These are phyloP conservation scores for Phyto melanocephala DNA, from an alignment of 2,888 invertebrate species.

Conservation along the genomic window DNA sequence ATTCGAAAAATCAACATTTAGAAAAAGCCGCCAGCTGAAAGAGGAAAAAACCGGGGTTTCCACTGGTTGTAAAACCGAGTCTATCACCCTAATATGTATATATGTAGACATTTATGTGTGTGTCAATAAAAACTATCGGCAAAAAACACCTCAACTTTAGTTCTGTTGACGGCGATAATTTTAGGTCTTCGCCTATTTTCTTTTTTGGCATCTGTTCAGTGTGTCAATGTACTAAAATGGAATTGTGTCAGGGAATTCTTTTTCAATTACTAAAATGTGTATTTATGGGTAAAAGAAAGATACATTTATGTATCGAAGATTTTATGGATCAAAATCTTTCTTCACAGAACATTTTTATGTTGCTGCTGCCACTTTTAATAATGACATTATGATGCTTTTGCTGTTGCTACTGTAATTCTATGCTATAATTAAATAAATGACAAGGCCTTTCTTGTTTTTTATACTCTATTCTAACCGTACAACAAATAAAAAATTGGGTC, in stretches of 20 bases:
- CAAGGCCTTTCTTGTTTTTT: conserved; percentile 21
- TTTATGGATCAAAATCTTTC: conserved; percentile 8
- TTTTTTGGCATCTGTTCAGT: background rate
- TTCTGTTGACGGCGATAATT: conserved; percentile 33
- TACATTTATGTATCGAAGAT: background rate
- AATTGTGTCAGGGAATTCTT: conserved; percentile 58
- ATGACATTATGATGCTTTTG: background rate
- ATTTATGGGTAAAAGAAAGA: background rate
- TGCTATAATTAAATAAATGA: background rate
- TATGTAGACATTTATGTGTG: too few relatives aligned
- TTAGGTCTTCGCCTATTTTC: background rate
- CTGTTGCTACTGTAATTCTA: background rate
- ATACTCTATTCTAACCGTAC: background rate
- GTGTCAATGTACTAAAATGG: conserved; percentile 34
- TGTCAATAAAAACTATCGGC: too few relatives aligned
- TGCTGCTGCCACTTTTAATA: background rate
- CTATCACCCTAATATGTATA: too few relatives aligned
- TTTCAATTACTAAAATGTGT: conserved; percentile 28
- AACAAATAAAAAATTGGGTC: conserved; percentile 42
- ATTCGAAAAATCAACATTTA: too few relatives aligned
- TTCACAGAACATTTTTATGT: conserved; percentile 4
- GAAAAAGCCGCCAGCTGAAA: too few relatives aligned
- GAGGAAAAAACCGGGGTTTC: too few relatives aligned
- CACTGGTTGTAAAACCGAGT: too few relatives aligned
- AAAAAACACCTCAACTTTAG: conserved; percentile 39